phyloP scores from a whole-genome alignment of 2,113 vertebrate species.

The Lampris incognitus region DNA sequence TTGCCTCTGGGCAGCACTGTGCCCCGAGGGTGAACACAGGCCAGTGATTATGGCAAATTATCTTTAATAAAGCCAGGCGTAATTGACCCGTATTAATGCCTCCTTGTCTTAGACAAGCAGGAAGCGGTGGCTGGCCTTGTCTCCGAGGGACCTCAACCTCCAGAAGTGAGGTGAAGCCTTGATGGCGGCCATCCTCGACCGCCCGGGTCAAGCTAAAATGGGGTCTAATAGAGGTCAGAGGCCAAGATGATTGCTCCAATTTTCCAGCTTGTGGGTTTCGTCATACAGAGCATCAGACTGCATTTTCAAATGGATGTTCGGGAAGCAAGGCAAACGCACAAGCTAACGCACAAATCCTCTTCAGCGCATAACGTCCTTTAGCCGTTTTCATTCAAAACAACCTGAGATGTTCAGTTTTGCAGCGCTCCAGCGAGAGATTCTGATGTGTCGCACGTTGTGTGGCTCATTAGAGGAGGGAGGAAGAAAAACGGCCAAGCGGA shows the following conservation, averaged over 20 bases:
- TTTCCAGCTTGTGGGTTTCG: constrained; percentile 74
- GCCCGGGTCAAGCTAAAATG: constrained; percentile 50
- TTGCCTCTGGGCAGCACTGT: constrained; percentile 27
- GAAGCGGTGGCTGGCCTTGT: constrained; percentile 58
- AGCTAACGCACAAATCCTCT: constrained; percentile 23
- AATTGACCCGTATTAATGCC: constrained; percentile 73
- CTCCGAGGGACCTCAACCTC: constrained; percentile 54
- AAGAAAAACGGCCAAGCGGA: constrained; percentile 46
- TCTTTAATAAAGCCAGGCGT: constrained; percentile 72
- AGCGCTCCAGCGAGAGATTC: constrained; percentile 48
- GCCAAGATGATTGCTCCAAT: constrained; percentile 72
- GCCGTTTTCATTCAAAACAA: constrained; percentile 20
- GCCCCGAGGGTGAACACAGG: constrained; percentile 42
- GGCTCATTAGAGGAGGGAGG: constrained; percentile 55
- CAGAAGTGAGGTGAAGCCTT: constrained; percentile 47
- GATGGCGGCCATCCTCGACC: constrained; percentile 53
- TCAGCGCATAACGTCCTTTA: neutral
- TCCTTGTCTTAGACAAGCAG: constrained; percentile 58
- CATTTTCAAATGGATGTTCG: constrained; percentile 9
- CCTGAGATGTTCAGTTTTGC: constrained; percentile 29
- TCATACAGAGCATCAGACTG: constrained; percentile 54
- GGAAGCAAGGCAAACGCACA: constrained; percentile 30
- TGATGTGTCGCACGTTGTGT: constrained; percentile 54
- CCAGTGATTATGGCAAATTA: constrained; percentile 74
- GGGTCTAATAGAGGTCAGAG: constrained; percentile 64